phyloP scores from a whole-genome alignment of 2,113 vertebrate genomes.

The Hipposideros armiger region DNA sequence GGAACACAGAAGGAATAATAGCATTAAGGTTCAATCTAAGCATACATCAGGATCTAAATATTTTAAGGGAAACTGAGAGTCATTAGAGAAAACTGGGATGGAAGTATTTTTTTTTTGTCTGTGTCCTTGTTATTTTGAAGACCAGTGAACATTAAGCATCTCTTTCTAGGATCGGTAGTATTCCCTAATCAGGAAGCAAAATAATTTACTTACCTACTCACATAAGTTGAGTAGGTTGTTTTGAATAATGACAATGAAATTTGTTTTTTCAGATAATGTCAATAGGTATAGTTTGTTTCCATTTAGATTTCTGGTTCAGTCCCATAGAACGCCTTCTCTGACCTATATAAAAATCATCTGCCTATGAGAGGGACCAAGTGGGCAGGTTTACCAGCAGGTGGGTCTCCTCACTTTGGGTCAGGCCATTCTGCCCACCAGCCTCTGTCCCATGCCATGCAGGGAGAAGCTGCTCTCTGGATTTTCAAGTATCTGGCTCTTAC shows the following conservation, averaged over 20 bases:
- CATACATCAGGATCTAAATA: conserved; percentile 36
- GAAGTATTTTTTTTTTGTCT: background rate
- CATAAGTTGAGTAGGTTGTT: background rate
- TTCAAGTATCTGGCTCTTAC: background rate
- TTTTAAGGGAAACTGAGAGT: conserved; percentile 37
- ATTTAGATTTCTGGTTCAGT: background rate
- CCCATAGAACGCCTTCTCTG: background rate
- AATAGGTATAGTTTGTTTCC: background rate
- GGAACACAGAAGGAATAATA: conserved; percentile 18
- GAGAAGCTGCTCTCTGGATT: background rate
- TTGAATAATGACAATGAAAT: conserved; percentile 29
- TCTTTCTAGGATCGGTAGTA: background rate
- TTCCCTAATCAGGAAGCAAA: conserved; percentile 39
- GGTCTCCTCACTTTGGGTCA: background rate
- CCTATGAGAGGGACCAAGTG: too few relatives aligned
- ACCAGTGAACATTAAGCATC: background rate
- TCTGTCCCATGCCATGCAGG: background rate
- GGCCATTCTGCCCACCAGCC: background rate
- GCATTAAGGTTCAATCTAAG: background rate
- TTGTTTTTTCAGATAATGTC: background rate
- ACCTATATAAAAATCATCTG: background rate
- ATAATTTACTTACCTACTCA: background rate
- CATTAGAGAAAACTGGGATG: background rate
- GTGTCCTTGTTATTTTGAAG: conserved; percentile 45
- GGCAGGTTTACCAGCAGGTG: background rate